Percentiles rank a stretch among this genome's conserved stretches.
Evolutionary conservation across 2,113 vertebrate species (phyloP).

Genomic region (Ciconia maguari): DNA sequence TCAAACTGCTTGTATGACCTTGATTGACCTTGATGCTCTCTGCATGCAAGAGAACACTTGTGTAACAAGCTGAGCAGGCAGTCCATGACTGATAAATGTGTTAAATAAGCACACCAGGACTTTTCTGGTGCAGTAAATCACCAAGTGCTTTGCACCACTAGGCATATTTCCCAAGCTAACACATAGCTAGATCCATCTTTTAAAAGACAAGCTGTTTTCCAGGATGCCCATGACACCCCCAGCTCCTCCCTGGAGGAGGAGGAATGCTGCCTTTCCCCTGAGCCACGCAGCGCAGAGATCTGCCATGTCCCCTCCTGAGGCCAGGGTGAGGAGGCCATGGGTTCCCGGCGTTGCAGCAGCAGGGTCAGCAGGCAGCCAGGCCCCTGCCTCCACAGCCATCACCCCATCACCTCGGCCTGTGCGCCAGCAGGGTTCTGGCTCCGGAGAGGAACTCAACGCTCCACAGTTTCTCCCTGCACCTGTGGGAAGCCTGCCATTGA

Average conservation of each 20-base stretch:
- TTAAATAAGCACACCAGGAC: neutral
- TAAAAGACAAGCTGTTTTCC: neutral
- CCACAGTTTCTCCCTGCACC: neutral
- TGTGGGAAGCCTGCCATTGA: neutral
- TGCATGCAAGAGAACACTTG: neutral
- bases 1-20: neutral
- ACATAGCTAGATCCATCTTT: neutral
- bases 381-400: rapidly evolving
- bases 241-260: neutral
- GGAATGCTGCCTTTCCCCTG: neutral
- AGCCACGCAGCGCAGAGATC: rapidly evolving
- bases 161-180: neutral
- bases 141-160: neutral
- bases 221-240: rapidly evolving
- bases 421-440: rapidly evolving
- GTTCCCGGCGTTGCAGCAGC: rapidly evolving
- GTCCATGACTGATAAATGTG: neutral
- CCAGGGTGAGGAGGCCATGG: neutral
- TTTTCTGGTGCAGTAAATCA: neutral
- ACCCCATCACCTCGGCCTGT: neutral
- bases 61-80: neutral
- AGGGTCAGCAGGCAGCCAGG: neutral
- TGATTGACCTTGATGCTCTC: neutral
- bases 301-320: neutral
- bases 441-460: neutral